These are phyloP conservation scores for Ganaspis sp. DNA, from an alignment of 1,140 invertebrate species.

Conservation along the genomic window DNA sequence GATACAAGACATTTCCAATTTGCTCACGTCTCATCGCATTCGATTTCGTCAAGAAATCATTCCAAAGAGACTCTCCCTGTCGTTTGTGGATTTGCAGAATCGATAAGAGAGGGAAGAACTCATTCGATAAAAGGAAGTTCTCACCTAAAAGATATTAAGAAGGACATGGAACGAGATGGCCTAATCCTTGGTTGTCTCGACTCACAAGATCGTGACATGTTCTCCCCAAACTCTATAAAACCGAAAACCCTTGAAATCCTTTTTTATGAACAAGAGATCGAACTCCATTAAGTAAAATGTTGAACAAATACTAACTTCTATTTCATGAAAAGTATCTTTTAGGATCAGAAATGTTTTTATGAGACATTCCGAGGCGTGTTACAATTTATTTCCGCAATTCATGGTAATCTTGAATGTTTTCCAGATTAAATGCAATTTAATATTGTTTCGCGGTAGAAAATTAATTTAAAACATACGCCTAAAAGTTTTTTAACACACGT, in stretches of 20 bases:
- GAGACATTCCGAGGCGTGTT: neutral
- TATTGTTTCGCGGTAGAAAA: too few species aligned
- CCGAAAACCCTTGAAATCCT: neutral
- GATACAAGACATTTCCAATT: neutral
- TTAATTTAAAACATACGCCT: too few species aligned
- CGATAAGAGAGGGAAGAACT: neutral
- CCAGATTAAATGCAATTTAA: neutral
- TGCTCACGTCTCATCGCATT: neutral
- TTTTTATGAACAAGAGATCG: neutral
- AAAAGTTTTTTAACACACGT: too few species aligned
- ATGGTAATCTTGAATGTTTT: too few species aligned
- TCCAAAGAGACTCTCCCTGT: neutral
- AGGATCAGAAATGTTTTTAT: conserved; percentile 15
- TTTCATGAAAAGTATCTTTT: neutral
- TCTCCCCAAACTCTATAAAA: neutral
- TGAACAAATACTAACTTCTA: conserved; percentile 9
- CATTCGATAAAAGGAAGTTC: neutral
- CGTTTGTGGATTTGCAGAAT: conserved; percentile 9
- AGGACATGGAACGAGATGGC: neutral
- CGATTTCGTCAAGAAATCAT: neutral
- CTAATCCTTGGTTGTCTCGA: conserved; percentile 8
- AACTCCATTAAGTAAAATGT: conserved; percentile 7
- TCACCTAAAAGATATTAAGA: conserved; percentile 13
- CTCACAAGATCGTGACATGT: neutral
- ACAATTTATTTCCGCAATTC: neutral